Evolutionary conservation across 1,140 invertebrate species (phyloP).

Genomic region (Drosophila sulfurigaster): DNA sequence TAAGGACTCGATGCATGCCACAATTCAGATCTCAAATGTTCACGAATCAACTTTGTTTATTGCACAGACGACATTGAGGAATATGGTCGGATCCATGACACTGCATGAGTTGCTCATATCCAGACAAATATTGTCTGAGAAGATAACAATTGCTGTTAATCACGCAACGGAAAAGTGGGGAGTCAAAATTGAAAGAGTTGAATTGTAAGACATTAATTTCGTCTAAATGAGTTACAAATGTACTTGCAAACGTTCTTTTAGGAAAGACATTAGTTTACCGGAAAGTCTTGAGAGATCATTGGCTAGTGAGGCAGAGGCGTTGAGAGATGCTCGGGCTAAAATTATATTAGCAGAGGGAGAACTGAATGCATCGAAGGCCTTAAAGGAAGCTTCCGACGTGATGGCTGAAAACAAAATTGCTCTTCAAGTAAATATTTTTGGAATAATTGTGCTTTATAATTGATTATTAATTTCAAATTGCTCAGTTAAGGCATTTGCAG

Average conservation of each 20-base stretch:
- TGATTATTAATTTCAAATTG: background rate
- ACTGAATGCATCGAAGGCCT: conserved; percentile 93
- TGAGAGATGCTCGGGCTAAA: conserved; percentile 89
- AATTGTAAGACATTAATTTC: conserved; percentile 89
- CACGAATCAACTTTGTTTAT: conserved; percentile 90
- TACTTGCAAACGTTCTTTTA: conserved; percentile 82
- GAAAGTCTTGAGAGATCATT: conserved; percentile 92
- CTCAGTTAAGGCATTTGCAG: conserved; percentile 86
- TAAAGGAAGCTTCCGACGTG: conserved; percentile 96
- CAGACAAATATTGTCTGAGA: conserved; percentile 54
- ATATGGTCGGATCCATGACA: conserved; percentile 91
- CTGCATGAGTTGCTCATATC: conserved; percentile 87
- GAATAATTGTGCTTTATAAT: background rate
- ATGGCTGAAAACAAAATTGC: conserved; percentile 95
- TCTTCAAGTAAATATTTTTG: conserved; percentile 88
- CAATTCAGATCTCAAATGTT: conserved; percentile 93
- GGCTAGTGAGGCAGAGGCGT: conserved; percentile 94
- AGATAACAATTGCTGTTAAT: conserved; percentile 57
- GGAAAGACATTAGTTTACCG: conserved; percentile 95
- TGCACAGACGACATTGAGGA: conserved; percentile 87
- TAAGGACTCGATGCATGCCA: conserved; percentile 91
- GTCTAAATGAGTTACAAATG: background rate
- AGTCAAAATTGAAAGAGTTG: conserved; percentile 96
- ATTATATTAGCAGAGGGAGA: conserved; percentile 94
- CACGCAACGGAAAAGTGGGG: conserved; percentile 90